These are phyloP conservation scores for Zootermopsis nevadensis DNA, from an alignment of 2,888 invertebrate genomes.

Conservation along the genomic window DNA sequence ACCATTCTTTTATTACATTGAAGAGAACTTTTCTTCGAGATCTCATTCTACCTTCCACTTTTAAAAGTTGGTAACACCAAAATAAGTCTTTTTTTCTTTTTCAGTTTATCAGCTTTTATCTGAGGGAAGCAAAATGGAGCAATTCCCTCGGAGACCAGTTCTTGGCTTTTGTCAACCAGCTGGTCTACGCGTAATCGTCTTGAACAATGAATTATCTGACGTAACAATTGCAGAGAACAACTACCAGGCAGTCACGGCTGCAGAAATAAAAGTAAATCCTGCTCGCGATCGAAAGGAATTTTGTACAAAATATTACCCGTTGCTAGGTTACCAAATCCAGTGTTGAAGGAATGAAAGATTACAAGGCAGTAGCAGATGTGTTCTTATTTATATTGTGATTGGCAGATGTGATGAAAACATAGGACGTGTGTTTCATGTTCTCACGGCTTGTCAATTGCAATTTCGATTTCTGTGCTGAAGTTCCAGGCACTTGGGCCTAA, in stretches of 20 bases:
- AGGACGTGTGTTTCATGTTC: no score
- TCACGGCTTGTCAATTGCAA: no score
- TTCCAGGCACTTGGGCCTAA: no score
- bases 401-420: no score
- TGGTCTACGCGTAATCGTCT: neutral
- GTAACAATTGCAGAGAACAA: neutral
- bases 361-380: no score
- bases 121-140: neutral
- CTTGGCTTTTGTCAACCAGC: no score
- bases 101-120: conserved; percentile 5
- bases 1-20: no score
- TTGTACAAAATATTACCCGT: neutral
- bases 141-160: neutral
- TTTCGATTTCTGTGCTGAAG: no score
- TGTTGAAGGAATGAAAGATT: no score
- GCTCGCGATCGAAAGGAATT: neutral
- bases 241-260: neutral
- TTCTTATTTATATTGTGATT: no score
- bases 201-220: neutral
- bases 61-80: neutral
- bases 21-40: neutral
- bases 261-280: neutral
- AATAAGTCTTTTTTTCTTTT: neutral
- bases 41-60: neutral
- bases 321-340: no score